Evolutionary conservation across 1,140 invertebrate species (phyloP).

Genomic region (Thalassaphorura encarpata): DNA sequence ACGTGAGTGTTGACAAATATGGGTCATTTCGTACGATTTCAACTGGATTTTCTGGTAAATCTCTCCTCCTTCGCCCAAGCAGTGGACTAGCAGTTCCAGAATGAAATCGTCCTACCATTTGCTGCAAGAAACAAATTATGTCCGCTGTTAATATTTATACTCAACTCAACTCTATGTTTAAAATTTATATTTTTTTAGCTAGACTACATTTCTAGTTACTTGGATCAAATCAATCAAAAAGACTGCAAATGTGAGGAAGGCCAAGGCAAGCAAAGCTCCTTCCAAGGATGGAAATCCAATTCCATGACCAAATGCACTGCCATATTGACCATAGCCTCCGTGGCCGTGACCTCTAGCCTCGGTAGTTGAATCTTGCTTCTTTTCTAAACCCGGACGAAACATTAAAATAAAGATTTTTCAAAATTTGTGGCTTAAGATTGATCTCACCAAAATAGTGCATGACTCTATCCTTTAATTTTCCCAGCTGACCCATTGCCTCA

Average conservation of each 20-base stretch:
- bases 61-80: constrained; percentile 4
- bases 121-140: constrained; percentile 11
- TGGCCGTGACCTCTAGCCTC: too few relatives aligned
- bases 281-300: constrained; percentile 67
- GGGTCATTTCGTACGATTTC: neutral
- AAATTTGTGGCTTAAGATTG: too few relatives aligned
- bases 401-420: neutral
- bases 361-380: too few relatives aligned
- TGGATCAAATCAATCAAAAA: constrained; percentile 70
- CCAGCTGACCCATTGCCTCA: constrained; percentile 1
- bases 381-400: too few relatives aligned
- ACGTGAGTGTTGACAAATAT: constrained; percentile 7
- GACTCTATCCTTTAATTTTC: constrained; percentile 15
- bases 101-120: constrained; percentile 17
- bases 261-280: constrained; percentile 64
- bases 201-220: too few relatives aligned
- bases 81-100: constrained; percentile 7
- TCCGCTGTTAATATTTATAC: neutral
- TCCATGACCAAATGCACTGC: constrained; percentile 16
- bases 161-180: neutral
- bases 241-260: constrained; percentile 70
- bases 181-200: neutral
- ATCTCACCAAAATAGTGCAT: constrained; percentile 11
- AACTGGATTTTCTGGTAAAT: constrained; percentile 1
- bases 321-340: neutral